Base-by-base conservation (phyloP, 1,140 invertebrate species). In the Calosoma granatense region DNA sequence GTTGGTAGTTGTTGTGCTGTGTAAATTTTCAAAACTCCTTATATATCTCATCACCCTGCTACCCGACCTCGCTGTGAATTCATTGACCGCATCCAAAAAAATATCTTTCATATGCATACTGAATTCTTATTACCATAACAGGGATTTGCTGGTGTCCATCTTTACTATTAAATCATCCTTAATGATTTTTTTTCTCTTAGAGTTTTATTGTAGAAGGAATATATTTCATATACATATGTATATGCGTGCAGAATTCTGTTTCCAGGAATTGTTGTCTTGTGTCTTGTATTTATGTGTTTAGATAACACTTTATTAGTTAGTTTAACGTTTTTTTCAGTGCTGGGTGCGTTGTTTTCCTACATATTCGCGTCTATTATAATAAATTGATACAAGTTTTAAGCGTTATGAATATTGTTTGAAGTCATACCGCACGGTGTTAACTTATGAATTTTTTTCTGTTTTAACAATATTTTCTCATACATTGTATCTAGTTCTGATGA, bases 151-250 rank as follows among this genome's bases (percentile, higher is more conserved):
- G 6, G 15, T 11, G 9, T 4, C 41, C 9, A 47, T 47, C 17
- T 47, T n/a, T n/a, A n/a, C n/a, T 17, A 47, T 17, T 47, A 47
- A 47, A 47, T 47, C 41, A 47, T 47, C 17, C 9, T 47, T 47
- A 47, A 47, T 47, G 41, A 17, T 47, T 36, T 36, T 36, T n/a
- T 6, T n/a, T 6, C 6, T 9, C 26, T 36, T 36, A 36, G 26
- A 36, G n/a, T 9, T 9, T 9, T 6, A 9, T n/a, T 9, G 26
- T n/a, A 6, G 6, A 9, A 36, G 6, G 26, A 6, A 36, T n/a
- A 36, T 6, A 36, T 36, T 36, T 6, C n/a, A 36, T 36, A 36
- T 36, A 36, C 6, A 36, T 36, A 9, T n/a, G 26, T 6, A 9
- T 6, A 36, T 36, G 26, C 6, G 6, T 6, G n/a, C 26, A 36